Conservation (phyloP, 2,797 vertebrate species). For the Clarias laeviceps region DNA sequence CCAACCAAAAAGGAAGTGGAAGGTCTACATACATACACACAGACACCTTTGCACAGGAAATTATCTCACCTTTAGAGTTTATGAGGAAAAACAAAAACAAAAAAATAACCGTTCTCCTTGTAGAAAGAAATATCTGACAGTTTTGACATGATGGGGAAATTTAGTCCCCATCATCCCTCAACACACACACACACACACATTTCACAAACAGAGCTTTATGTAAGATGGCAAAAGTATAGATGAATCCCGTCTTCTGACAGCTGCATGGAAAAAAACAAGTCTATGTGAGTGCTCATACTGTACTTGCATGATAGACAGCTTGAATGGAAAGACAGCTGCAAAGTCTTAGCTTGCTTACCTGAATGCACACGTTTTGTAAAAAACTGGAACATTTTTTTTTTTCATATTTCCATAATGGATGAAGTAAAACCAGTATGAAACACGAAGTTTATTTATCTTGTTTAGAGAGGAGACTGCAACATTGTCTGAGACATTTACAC, state of each 20-base stretch:
- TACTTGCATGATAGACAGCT: neutral
- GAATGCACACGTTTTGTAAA: neutral
- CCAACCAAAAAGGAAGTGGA: slow-evolving; percentile 1
- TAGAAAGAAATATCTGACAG: neutral
- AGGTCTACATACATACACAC: neutral
- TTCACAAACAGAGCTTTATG: neutral
- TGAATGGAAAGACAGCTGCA: slow-evolving; percentile 15
- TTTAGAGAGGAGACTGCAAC: neutral
- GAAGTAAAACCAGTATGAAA: neutral
- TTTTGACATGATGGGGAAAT: neutral
- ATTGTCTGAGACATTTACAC: neutral
- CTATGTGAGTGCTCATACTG: neutral
- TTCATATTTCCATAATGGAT: neutral
- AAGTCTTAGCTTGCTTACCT: neutral
- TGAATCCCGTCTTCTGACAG: slow-evolving; percentile 32
- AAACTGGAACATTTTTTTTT: neutral
- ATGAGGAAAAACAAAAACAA: neutral
- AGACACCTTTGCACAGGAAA: neutral
- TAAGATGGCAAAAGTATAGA: neutral
- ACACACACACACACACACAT: neutral
- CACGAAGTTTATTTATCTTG: neutral
- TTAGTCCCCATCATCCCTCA: neutral
- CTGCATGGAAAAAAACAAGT: slow-evolving; percentile 11
- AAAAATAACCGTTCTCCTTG: neutral
- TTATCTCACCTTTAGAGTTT: neutral